Evolutionary conservation across 2,113 vertebrate species (phyloP).

Genomic region (Sialia sialis): DNA sequence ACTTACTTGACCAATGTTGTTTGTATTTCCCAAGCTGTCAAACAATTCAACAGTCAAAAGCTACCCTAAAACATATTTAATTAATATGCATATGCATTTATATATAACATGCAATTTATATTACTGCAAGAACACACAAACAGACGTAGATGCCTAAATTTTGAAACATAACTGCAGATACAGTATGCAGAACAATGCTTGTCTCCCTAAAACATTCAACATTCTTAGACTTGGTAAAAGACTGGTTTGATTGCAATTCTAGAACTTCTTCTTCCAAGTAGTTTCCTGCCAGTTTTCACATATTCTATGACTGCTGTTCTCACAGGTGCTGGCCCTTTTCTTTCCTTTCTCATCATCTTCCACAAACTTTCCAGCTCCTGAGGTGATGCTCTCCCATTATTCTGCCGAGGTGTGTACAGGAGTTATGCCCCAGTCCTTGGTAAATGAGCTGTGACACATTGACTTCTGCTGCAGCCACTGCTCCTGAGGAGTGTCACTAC

Average conservation of each 20-base stretch:
- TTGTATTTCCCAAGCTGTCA: not conserved
- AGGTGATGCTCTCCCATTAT: not conserved
- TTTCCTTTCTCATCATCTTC: not conserved
- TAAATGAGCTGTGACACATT: not conserved
- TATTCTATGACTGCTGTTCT: not conserved
- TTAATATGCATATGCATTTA: not conserved
- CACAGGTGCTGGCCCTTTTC: not conserved
- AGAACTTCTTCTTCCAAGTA: not conserved
- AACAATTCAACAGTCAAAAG: not conserved
- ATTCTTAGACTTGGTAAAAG: not conserved
- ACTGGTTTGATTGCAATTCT: not conserved
- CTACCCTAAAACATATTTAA: not conserved
- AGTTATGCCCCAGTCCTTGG: not conserved
- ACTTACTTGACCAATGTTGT: not conserved
- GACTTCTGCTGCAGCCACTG: not conserved
- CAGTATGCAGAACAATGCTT: not conserved
- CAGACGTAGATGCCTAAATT: not conserved
- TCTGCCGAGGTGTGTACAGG: accelerated
- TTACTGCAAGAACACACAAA: not conserved
- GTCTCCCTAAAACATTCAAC: not conserved
- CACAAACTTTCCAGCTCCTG: not conserved
- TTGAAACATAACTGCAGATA: not conserved
- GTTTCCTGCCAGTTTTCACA: not conserved
- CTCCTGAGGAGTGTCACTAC: not conserved
- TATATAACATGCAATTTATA: not conserved